Evolutionary conservation across 2,113 vertebrate genomes (phyloP), one percentile per base, ranked within the genome.

Genomic region (Corynorhinus townsendii): DNA sequence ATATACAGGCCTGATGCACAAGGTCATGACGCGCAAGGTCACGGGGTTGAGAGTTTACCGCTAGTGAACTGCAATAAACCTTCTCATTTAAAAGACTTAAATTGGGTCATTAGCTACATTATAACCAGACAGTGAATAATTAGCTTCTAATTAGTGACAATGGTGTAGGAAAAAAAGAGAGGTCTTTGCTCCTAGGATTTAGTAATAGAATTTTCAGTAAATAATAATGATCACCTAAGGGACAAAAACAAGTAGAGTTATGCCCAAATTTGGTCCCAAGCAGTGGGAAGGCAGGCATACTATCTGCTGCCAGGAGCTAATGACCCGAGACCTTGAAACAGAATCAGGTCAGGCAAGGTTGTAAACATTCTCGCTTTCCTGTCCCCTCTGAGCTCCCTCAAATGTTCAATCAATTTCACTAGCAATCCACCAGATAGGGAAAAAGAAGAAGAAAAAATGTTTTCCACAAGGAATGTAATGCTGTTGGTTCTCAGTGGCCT

Each of bases 181-280:
- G 24, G 17, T 7, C 94, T 88, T 81, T 91, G 62, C 88, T 90
- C 62, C 91, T 89, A 43, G 69, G 30, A 71, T 91, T 96, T 94
- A 40, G 87, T 73, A 81, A 77, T 35, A 49, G 54, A 93, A 96
- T 96, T 95, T 93, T 66, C 20, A 45, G 40, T 84, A 95, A 91
- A 94, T 79, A 95, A 81, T 76, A 87, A 73, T n/a, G 77, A 93
- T 92, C 77, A 87, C 64, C 62, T 95, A 40, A 69, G 47, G 45
- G 71, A 59, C 45, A 77, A 73, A 89, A 69, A 64, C 56, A 28
- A 77, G 33, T 8, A 43, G 12, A 35, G 28, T 12, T 64, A 56
- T 87, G 68, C 28, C 69, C 49, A 89, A 86, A 91, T 73, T 54
- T 91, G 85, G 54, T 92, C 47, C 77, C 80, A 68, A 86, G 28